Conservation (phyloP, 2,888 invertebrate species). For the Acleris laterana region DNA sequence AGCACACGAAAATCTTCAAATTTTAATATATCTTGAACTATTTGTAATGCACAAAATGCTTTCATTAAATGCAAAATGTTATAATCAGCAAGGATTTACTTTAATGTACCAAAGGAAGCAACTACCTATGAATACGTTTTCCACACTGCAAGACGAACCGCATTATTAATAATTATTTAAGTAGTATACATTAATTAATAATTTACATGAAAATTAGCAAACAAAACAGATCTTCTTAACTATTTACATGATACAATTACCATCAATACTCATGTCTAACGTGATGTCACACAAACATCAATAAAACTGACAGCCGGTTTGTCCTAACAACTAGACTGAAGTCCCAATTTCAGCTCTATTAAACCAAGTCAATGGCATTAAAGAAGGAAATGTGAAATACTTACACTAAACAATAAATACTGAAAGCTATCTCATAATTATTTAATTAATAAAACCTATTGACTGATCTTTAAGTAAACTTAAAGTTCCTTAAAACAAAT, state of each 20-base stretch:
- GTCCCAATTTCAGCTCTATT: conserved; percentile 2
- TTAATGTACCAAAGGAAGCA: conserved; percentile 7
- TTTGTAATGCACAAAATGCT: conserved; percentile 38
- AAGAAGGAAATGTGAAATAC: conserved; percentile 9
- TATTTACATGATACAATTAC: conserved; percentile 18
- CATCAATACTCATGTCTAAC: not conserved
- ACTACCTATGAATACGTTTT: conserved; percentile 6
- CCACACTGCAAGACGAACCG: conserved; percentile 4
- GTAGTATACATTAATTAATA: not conserved
- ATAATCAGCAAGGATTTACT: conserved; percentile 18
- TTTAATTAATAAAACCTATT: conserved; percentile 2
- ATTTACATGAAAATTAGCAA: conserved; percentile 12
- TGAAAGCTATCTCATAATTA: conserved; percentile 17
- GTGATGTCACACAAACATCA: not conserved
- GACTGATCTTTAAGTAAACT: conserved; percentile 6
- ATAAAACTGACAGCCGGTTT: not conserved
- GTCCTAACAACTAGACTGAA: conserved; percentile 15
- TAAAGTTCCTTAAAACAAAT: not conserved
- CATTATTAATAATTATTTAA: conserved; percentile 5
- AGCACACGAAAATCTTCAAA: conserved; percentile 5
- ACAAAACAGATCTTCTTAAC: conserved; percentile 30
- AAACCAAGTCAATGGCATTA: conserved; percentile 4
- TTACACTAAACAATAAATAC: conserved; percentile 26
- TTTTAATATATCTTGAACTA: conserved; percentile 13
- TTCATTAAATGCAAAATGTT: conserved; percentile 39